Evolutionary conservation across 2,888 invertebrate species (phyloP).

Genomic region (Autographa gamma): DNA sequence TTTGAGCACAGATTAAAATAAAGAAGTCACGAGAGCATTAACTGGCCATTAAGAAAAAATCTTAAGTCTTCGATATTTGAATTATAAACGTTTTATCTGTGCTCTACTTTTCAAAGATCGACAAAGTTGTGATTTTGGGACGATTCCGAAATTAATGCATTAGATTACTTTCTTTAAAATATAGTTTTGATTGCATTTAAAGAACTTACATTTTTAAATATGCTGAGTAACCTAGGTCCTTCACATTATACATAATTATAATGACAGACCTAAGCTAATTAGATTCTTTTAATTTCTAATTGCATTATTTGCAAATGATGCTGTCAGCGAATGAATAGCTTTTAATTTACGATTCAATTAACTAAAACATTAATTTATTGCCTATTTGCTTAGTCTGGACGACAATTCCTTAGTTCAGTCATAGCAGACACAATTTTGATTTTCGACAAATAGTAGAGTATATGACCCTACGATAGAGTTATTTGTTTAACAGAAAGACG

Average conservation of each 20-base stretch:
- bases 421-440: background rate
- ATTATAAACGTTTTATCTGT: background rate
- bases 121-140: too few relatives aligned
- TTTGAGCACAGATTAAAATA: constrained; percentile 36
- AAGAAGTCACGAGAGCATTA: constrained; percentile 41
- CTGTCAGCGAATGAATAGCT: background rate
- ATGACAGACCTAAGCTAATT: background rate
- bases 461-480: background rate
- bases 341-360: background rate
- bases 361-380: too few relatives aligned
- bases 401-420: too few relatives aligned
- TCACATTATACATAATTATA: too few relatives aligned
- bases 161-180: too few relatives aligned
- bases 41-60: background rate
- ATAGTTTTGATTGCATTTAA: too few relatives aligned
- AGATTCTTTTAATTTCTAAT: background rate
- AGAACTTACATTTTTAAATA: too few relatives aligned
- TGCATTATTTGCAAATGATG: background rate
- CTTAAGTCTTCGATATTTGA: background rate
- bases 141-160: too few relatives aligned
- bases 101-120: background rate
- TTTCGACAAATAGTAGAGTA: background rate
- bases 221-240: too few relatives aligned
- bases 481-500: background rate
- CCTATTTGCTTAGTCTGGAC: too few relatives aligned